phyloP scores from a whole-genome alignment of 2,113 vertebrate species.

The Anas platyrhynchos region DNA sequence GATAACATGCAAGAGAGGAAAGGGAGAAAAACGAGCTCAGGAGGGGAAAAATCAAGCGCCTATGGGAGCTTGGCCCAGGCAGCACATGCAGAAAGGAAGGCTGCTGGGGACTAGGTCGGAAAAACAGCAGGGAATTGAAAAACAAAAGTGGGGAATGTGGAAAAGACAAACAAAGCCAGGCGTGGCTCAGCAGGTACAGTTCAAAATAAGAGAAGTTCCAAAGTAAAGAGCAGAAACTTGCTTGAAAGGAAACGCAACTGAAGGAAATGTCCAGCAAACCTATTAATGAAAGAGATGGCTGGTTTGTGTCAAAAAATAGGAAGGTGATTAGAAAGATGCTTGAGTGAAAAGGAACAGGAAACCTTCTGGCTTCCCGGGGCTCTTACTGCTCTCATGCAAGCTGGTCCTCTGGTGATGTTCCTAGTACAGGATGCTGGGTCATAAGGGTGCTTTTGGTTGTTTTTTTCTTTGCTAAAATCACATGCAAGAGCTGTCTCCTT shows the following conservation, averaged over 20 bases:
- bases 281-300: neutral
- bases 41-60: neutral
- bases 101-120: neutral
- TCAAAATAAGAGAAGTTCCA: neutral
- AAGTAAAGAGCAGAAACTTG: neutral
- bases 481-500: neutral
- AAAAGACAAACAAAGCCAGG: neutral
- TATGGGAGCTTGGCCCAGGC: neutral
- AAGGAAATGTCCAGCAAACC: neutral
- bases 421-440: neutral
- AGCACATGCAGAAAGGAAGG: neutral
- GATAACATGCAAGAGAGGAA: neutral
- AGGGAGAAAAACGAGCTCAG: accelerated
- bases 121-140: neutral
- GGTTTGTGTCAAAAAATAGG: neutral
- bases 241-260: neutral
- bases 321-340: neutral
- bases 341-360: neutral
- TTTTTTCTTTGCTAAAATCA: neutral
- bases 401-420: neutral
- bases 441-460: neutral
- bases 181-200: neutral
- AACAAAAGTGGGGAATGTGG: neutral
- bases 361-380: accelerated
- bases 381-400: neutral